Conservation (phyloP, 2,113 vertebrate genomes). For the Megaceryle torquata region DNA sequence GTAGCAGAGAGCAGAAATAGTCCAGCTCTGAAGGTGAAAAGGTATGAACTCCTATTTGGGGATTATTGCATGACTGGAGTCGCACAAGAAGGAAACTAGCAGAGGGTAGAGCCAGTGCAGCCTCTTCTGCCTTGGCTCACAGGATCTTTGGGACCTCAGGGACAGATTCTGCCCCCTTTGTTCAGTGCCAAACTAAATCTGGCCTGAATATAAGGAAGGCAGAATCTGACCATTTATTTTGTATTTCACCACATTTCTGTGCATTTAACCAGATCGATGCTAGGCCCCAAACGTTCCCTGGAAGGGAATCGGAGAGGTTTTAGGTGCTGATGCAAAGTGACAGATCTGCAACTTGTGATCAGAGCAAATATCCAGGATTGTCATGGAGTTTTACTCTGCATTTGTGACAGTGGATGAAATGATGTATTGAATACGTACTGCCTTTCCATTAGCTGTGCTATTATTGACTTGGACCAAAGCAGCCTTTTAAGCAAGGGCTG, state of each 20-base stretch:
- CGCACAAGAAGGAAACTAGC: not conserved
- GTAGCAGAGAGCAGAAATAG: slow-evolving; percentile 29
- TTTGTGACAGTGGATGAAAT: not conserved
- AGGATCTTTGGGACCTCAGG: not conserved
- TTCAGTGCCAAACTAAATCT: not conserved
- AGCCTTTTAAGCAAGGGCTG: not conserved
- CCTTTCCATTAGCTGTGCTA: not conserved
- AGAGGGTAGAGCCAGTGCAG: not conserved
- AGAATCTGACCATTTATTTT: not conserved
- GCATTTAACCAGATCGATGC: not conserved
- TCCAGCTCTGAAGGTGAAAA: slow-evolving; percentile 51
- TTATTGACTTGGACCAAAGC: not conserved
- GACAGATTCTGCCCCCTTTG: not conserved
- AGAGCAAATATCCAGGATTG: not conserved
- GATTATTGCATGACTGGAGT: not conserved
- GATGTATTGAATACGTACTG: not conserved
- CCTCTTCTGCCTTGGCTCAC: not conserved
- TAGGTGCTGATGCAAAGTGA: not conserved
- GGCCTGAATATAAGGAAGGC: not conserved
- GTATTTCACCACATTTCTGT: not conserved
- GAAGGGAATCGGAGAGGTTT: not conserved
- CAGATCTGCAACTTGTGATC: not conserved
- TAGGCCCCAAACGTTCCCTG: accelerated
- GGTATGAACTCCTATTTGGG: slow-evolving; percentile 30
- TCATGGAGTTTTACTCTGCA: not conserved